Conservation (phyloP, 2,888 invertebrate species). For the Spisula solida region DNA sequence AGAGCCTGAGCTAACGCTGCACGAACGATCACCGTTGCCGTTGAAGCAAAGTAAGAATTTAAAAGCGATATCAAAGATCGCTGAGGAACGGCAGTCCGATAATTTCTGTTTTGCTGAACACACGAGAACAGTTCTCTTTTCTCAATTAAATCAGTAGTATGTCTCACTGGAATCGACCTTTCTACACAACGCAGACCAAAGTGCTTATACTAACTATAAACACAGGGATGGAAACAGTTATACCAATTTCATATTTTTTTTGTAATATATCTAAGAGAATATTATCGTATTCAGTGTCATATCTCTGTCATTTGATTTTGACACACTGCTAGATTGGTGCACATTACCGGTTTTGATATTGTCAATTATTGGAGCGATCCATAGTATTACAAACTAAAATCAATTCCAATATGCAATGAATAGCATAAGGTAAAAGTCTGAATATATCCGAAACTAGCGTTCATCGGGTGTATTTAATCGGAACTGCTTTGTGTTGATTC, state of each 20-base stretch:
- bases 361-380: background rate
- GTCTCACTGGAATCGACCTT: background rate
- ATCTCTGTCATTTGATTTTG: background rate
- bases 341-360: background rate
- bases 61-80: slow-evolving; percentile 13
- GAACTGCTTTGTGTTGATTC: background rate
- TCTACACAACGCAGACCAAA: background rate
- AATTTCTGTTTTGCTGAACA: slow-evolving; percentile 15
- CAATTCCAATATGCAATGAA: background rate
- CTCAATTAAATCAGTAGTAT: background rate
- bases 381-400: background rate
- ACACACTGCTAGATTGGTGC: background rate
- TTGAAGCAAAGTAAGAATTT: background rate
- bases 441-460: background rate
- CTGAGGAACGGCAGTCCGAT: background rate
- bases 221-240: background rate
- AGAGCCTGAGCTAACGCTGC: background rate
- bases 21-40: background rate
- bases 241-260: background rate
- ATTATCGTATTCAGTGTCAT: background rate
- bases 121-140: slow-evolving; percentile 4
- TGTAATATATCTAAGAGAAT: background rate
- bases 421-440: background rate
- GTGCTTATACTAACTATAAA: background rate
- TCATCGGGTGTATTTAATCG: background rate